These are phyloP conservation scores for Entomyzon cyanotis DNA, from an alignment of 2,113 vertebrate genomes.

Conservation along the genomic window DNA sequence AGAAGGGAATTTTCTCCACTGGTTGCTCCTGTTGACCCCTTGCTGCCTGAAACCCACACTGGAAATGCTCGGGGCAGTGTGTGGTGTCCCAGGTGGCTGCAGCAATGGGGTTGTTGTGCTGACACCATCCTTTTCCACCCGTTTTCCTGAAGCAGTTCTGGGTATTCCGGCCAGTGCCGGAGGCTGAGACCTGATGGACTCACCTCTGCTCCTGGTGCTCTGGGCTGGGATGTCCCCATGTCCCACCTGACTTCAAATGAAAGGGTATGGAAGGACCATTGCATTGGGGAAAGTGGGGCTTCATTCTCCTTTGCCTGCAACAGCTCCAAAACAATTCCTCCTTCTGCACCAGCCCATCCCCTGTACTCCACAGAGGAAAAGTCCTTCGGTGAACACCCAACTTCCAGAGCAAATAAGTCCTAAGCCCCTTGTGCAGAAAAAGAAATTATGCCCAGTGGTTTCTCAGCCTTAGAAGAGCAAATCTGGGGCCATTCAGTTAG, in stretches of 20 bases:
- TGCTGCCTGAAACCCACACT: accelerated
- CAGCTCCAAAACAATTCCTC: background rate
- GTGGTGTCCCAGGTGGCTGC: background rate
- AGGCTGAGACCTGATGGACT: background rate
- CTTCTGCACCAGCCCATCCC: background rate
- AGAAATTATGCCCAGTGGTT: background rate
- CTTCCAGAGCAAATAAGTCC: background rate
- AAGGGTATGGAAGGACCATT: background rate
- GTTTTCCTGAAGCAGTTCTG: background rate
- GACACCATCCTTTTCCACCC: background rate
- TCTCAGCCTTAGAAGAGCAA: background rate
- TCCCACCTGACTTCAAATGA: background rate
- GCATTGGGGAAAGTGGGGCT: background rate
- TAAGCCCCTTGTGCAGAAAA: background rate
- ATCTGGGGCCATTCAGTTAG: background rate
- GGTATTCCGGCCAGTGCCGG: accelerated
- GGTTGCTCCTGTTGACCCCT: background rate
- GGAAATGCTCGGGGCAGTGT: background rate
- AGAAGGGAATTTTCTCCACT: background rate
- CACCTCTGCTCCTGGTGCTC: background rate
- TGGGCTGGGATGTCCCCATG: background rate
- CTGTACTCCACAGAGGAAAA: background rate
- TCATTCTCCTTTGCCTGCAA: background rate
- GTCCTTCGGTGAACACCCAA: background rate
- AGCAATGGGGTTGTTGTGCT: background rate